Conservation (phyloP, 2,113 vertebrate genomes). For the Caranx ignobilis region DNA sequence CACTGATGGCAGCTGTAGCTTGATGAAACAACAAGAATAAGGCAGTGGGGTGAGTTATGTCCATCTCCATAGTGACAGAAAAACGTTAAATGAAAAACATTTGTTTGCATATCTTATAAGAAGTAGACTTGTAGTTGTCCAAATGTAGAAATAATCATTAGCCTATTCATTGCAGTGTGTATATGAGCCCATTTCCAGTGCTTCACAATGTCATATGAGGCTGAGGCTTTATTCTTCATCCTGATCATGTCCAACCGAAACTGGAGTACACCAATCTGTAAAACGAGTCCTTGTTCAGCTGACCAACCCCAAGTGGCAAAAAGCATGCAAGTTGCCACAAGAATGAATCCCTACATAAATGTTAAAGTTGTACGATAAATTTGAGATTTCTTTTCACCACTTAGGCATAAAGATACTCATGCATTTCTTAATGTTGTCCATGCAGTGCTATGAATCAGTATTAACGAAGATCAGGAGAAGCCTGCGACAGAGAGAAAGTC, state of each 20-base stretch:
- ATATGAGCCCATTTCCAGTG: slow-evolving; percentile 41
- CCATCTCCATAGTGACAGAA: slow-evolving; percentile 23
- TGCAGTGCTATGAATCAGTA: slow-evolving; percentile 1
- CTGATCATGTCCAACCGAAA: background rate
- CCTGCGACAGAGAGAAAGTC: slow-evolving; percentile 15
- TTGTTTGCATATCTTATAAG: background rate
- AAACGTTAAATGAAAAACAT: background rate
- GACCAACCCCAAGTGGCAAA: background rate
- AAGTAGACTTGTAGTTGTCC: background rate
- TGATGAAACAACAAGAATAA: slow-evolving; percentile 5
- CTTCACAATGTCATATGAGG: slow-evolving; percentile 58
- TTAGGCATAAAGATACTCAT: background rate
- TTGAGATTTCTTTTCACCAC: too few relatives aligned
- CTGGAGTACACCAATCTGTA: background rate
- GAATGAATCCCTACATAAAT: background rate
- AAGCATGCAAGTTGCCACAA: background rate
- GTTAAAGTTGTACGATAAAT: background rate
- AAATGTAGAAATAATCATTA: slow-evolving; percentile 34
- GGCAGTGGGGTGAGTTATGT: slow-evolving; percentile 35
- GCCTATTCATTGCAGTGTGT: slow-evolving; percentile 1
- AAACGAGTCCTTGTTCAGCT: background rate
- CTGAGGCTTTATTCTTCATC: background rate
- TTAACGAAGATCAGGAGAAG: slow-evolving; percentile 21
- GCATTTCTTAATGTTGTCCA: background rate
- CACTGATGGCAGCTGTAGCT: background rate